phyloP scores from a whole-genome alignment of 2,888 invertebrate species.

The Shargacucullia verbasci region DNA sequence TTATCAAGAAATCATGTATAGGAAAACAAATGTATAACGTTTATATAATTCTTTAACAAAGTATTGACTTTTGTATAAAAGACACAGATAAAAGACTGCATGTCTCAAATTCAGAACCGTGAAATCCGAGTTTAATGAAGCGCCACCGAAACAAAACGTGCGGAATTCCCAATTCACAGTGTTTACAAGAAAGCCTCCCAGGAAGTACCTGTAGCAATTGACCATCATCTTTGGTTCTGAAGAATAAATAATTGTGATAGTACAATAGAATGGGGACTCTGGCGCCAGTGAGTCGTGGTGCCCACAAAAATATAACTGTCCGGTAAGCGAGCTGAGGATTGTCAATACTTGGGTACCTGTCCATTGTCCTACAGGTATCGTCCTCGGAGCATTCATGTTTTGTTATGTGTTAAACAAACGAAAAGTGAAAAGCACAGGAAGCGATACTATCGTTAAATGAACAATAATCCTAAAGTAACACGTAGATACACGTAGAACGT shows the following conservation, averaged over 20 bases:
- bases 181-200: constrained; percentile 62
- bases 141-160: constrained; percentile 53
- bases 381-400: constrained; percentile 48
- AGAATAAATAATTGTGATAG: constrained; percentile 63
- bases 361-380: constrained; percentile 75
- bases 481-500: constrained; percentile 67
- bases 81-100: constrained; percentile 33
- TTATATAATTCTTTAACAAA: constrained; percentile 21
- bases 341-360: constrained; percentile 73
- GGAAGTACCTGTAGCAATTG: constrained; percentile 66
- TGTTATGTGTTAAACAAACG: constrained; percentile 66
- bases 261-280: constrained; percentile 74
- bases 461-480: constrained; percentile 75
- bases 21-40: constrained; percentile 36
- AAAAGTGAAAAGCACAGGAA: constrained; percentile 78
- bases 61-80: constrained; percentile 11
- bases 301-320: constrained; percentile 79
- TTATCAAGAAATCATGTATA: constrained; percentile 51
- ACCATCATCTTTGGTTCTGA: constrained; percentile 55
- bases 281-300: constrained; percentile 80
- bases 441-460: constrained; percentile 69
- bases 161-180: constrained; percentile 46
- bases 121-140: constrained; percentile 47
- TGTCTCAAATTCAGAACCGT: constrained; percentile 33
- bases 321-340: constrained; percentile 66